phyloP scores from a whole-genome alignment of 2,113 vertebrate species.

The Petrocephalus microphthalmus region DNA sequence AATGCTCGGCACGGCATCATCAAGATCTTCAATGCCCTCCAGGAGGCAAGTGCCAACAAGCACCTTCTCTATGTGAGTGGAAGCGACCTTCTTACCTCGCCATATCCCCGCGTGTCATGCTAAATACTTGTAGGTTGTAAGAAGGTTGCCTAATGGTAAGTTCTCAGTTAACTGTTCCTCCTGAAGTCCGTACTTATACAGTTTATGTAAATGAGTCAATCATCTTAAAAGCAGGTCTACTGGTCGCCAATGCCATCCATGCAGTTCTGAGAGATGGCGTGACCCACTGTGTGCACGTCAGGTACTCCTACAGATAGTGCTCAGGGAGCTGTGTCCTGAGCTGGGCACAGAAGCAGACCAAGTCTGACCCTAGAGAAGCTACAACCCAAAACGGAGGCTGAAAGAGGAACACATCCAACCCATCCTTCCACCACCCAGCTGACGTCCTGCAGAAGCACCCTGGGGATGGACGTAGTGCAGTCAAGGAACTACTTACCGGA shows the following conservation, averaged over 20 bases:
- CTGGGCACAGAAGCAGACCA: constrained; percentile 72
- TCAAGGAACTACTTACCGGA: not conserved
- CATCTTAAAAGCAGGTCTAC: not conserved
- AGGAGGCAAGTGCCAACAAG: constrained; percentile 92
- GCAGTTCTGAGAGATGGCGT: not conserved
- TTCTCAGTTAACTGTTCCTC: not conserved
- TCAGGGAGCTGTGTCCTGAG: constrained; percentile 88
- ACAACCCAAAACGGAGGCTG: not conserved
- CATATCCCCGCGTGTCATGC: not conserved
- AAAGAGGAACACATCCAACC: not conserved
- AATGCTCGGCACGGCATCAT: constrained; percentile 91
- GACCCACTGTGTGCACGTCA: constrained; percentile 37
- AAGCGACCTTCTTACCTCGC: not conserved
- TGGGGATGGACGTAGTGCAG: not conserved
- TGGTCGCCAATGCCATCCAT: not conserved
- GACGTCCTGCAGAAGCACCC: not conserved
- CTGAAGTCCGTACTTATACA: not conserved
- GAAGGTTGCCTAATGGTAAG: not conserved
- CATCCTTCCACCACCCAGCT: not conserved
- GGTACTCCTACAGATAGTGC: constrained; percentile 89
- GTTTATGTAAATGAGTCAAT: not conserved
- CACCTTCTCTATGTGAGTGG: constrained; percentile 91
- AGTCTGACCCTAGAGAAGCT: constrained; percentile 44
- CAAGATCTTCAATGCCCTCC: constrained; percentile 90
- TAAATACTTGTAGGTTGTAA: not conserved